Evolutionary conservation across 2,797 vertebrate species (phyloP), one percentile per base, ranked within the genome.

Genomic region (Xenopus petersii): DNA sequence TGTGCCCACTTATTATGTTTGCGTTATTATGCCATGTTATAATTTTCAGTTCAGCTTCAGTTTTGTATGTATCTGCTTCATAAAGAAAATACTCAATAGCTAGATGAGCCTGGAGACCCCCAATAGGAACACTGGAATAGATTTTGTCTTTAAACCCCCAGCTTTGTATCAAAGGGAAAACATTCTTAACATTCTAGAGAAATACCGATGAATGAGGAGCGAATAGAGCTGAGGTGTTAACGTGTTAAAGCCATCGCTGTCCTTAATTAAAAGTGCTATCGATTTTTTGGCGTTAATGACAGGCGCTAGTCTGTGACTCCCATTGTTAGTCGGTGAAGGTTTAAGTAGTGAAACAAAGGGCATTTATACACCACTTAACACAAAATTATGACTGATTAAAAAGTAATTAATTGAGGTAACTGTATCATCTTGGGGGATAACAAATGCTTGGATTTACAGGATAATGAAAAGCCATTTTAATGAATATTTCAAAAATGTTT

Each of bases 331-430:
- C 82, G 68, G 74, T 85, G 88, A 86, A 85, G 87, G 88, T 84
- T 89, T 90, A 91, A 91, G 86, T 85, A 87, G 83, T 88, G 87
- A 91, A 91, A 92, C 89, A 90, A 88, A 91, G 85, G 86, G 81
- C 88, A 85, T 81, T 92, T 89, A 88, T 86, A 87, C 82, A 85
- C 80, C 86, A 88, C 88, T 93, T 91, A 90, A 83, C 81, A 79
- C 66, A 86, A 89, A 90, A 93, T 93, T 92, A 91, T 91, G 86
- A 90, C 88, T 86, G 85, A 91, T 92, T 93, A 91, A 92, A 90
- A 91, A 87, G 83, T 87, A 79, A 88, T 91, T 89, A 91, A 88
- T 91, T 89, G 87, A 88, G 81, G 80, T 87, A 87, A 84, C 80
- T 82, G 54, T 75, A 84, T 84, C 84, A 87, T 84, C 82, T 82